A percentile compares a stretch with the other conserved stretches of the same genome.
phyloP scores from a whole-genome alignment of 2,113 vertebrate species.

The Alces alces region DNA sequence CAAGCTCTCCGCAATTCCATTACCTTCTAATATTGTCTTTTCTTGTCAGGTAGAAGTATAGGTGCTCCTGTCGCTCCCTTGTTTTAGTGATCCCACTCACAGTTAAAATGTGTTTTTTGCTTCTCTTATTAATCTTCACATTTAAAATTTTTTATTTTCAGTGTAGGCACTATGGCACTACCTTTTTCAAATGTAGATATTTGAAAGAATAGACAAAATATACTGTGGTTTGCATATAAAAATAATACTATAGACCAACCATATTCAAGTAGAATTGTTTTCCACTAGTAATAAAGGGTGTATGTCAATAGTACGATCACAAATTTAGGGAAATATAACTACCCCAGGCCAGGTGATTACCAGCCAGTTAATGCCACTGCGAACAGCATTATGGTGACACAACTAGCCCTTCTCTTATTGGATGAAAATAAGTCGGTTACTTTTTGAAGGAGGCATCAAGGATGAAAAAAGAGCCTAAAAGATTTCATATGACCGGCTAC shows the following conservation, averaged over 20 bases:
- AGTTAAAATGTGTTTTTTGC: conserved; percentile 15
- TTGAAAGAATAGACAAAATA: not conserved
- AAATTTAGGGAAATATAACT: not conserved
- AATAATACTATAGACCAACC: not conserved
- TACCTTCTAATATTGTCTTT: not conserved
- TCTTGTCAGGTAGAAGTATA: not conserved
- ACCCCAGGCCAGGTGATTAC: not conserved
- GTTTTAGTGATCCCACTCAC: not conserved
- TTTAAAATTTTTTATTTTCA: conserved; percentile 6
- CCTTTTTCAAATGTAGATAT: not conserved
- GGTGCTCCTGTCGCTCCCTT: not conserved
- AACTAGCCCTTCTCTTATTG: not conserved
- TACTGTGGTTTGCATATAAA: not conserved
- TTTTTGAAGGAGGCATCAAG: not conserved
- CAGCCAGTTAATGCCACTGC: not conserved
- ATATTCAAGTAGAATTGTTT: not conserved
- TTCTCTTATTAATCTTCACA: not conserved
- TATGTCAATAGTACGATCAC: not conserved
- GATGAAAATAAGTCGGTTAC: not conserved
- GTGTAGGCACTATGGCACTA: not conserved
- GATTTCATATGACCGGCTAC: not conserved
- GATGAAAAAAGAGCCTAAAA: not conserved
- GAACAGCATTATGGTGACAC: not conserved
- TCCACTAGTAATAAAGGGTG: not conserved
- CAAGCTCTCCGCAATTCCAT: not conserved